phyloP scores from a whole-genome alignment of 1,140 invertebrate species.

The Ladona fulva region DNA sequence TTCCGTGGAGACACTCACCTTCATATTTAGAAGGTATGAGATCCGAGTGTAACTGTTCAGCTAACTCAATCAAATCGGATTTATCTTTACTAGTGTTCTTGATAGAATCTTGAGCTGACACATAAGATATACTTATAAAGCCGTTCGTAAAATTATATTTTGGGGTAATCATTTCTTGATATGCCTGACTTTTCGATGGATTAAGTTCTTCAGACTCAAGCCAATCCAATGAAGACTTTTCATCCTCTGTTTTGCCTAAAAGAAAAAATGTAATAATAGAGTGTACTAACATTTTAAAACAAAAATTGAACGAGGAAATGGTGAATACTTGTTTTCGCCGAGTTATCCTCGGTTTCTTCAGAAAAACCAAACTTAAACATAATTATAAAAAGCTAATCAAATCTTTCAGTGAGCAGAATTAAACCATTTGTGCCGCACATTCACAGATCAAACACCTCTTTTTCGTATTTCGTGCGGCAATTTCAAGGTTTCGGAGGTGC shows the following conservation, averaged over 20 bases:
- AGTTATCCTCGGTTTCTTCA: neutral
- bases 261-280: neutral
- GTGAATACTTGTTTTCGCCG: neutral
- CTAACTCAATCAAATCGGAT: conserved; percentile 38
- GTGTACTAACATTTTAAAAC: neutral
- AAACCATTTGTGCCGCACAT: too few relatives aligned
- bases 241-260: neutral
- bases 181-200: neutral
- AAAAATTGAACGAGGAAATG: neutral
- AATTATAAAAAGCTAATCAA: neutral
- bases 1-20: conserved; percentile 37
- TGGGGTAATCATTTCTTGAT: neutral
- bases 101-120: neutral
- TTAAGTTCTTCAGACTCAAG: neutral
- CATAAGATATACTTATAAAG: neutral
- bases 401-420: too few relatives aligned
- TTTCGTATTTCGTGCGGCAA: too few relatives aligned
- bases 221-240: neutral
- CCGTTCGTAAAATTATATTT: neutral
- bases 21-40: conserved; percentile 60
- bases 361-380: neutral
- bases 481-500: too few relatives aligned
- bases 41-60: conserved; percentile 61
- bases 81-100: conserved; percentile 25
- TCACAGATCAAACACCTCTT: too few relatives aligned